Evolutionary conservation across 2,113 vertebrate species (phyloP), one percentile per base, ranked within the genome.

Genomic region (Parus major): DNA sequence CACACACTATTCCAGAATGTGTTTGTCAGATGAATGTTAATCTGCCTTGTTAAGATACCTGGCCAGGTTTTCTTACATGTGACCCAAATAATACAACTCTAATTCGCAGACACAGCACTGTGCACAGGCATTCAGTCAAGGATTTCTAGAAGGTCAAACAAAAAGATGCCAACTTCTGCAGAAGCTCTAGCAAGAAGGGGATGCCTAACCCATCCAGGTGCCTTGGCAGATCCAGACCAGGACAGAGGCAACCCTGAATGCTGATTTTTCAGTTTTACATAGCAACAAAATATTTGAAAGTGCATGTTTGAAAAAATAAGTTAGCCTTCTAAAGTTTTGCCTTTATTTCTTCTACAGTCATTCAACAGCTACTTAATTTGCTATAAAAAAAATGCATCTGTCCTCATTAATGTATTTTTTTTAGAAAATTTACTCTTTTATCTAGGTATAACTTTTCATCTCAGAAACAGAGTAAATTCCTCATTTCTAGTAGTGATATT

Each of bases 1-100:
- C 35, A 47, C 47, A 92, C 94, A 83, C 91, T 93, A 82, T 92
- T 95, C 55, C 92, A 88, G 59, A 69, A 75, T 72, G 82, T 78
- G 49, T 82, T 61, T 61, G 70, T 72, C 71, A 92, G 90, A 33
- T 73, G 88, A 96, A 96, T 87, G 76, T 93, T 96, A 93, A 93
- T 94, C 88, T 93, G 95, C 55, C 83, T 79, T 85, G 77, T 79
- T 96, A 81, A 60, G 66, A 50, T 86, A 93, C 57, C 82, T 76
- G 70, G 66, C 50, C 50, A 91, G 72, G 65, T 68, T 82, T 83
- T 72, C 73, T 79, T 73, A 85, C 65, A 82, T 55, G 93, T 89
- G 63, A 55, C 75, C 59, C 76, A 96, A 89, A 89, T 42, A 93
- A 82, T 46, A 83, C 0, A 0, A 61, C 21, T 65, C 89, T 71